Evolutionary conservation across 2,888 invertebrate genomes (phyloP).

Genomic region (Rhagonycha fulva): DNA sequence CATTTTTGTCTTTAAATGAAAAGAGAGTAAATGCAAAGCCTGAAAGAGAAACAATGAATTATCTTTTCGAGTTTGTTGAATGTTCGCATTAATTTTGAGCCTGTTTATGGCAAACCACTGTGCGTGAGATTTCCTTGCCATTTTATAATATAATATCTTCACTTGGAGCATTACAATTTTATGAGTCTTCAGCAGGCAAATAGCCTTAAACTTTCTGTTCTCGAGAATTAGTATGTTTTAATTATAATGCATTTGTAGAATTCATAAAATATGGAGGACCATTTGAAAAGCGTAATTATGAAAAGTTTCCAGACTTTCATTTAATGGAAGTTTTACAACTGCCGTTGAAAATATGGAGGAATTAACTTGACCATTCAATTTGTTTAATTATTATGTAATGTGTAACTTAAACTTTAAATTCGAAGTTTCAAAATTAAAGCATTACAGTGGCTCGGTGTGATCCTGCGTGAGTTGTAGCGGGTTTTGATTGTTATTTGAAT

Average conservation of each 20-base stretch:
- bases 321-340: not conserved
- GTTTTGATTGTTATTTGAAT: too few relatives aligned
- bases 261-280: not conserved
- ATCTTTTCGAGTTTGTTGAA: slow-evolving; percentile 10
- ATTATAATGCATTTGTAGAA: not conserved
- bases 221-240: not conserved
- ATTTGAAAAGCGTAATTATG: not conserved
- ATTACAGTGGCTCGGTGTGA: too few relatives aligned
- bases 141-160: slow-evolving; percentile 14
- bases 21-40: slow-evolving; percentile 17
- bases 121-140: slow-evolving; percentile 14
- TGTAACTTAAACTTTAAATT: not conserved
- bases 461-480: too few relatives aligned
- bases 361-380: not conserved
- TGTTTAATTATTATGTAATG: not conserved
- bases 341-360: not conserved
- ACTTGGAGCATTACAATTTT: not conserved
- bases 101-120: slow-evolving; percentile 17
- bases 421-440: too few relatives aligned
- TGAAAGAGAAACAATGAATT: slow-evolving; percentile 18
- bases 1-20: not conserved
- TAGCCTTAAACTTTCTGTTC: not conserved
- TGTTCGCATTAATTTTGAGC: slow-evolving; percentile 16
- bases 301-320: not conserved
- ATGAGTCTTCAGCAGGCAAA: not conserved